Conservation (phyloP, 2,797 vertebrate genomes). For the Anguilla marmorata region DNA sequence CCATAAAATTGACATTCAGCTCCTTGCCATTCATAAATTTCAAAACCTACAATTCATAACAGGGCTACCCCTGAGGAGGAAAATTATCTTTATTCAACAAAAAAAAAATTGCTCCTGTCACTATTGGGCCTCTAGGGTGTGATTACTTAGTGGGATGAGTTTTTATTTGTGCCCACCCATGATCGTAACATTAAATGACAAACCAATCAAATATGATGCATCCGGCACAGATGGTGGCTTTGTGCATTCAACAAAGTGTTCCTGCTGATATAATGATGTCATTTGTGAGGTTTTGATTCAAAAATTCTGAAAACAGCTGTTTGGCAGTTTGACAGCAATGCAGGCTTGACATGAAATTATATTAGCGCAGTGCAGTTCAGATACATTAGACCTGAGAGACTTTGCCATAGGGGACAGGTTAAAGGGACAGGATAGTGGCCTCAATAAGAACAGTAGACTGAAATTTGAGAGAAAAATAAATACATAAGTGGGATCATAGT, state of each 20-base stretch:
- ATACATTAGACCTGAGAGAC: background rate
- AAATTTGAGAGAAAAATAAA: background rate
- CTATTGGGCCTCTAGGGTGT: background rate
- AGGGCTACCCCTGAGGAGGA: background rate
- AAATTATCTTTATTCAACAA: background rate
- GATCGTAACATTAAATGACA: background rate
- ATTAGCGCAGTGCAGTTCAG: background rate
- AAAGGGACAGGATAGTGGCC: background rate
- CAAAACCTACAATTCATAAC: conserved; percentile 3
- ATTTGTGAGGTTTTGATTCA: background rate
- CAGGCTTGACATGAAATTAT: background rate
- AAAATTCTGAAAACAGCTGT: background rate
- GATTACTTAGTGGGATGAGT: background rate
- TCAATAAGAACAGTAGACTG: background rate
- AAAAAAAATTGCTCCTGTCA: background rate
- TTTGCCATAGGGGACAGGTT: background rate
- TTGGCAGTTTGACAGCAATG: background rate
- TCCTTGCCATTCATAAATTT: conserved; percentile 5
- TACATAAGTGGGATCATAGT: background rate
- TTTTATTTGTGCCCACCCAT: background rate
- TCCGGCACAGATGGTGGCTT: background rate
- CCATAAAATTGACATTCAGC: conserved; percentile 1
- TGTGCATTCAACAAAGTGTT: background rate
- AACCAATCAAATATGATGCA: background rate
- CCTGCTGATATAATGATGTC: background rate